Conservation (phyloP, 2,797 vertebrate genomes). For the Sebastes glaucus region DNA sequence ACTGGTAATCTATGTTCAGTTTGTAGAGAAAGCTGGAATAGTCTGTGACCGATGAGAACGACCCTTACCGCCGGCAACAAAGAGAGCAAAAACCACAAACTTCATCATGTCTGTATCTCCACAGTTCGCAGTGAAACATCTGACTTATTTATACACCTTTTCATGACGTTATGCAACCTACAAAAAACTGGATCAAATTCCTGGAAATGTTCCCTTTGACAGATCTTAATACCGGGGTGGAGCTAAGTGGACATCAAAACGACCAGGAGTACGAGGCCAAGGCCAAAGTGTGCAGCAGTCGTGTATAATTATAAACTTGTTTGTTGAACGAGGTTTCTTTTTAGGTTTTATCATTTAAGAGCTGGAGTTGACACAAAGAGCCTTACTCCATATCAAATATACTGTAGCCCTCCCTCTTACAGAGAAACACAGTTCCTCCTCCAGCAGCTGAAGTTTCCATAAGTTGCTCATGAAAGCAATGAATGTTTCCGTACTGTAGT, state of each 20-base stretch:
- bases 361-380: background rate
- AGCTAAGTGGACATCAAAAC: too few species aligned
- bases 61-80: conserved; percentile 78
- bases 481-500: background rate
- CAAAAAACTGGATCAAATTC: conserved; percentile 7
- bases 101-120: conserved; percentile 74
- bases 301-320: background rate
- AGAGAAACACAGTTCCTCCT: background rate
- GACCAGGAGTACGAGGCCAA: conserved; percentile 14
- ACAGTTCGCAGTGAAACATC: background rate
- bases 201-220: conserved; percentile 31
- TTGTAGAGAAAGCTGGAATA: background rate
- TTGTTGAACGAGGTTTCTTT: background rate
- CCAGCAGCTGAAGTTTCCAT: background rate
- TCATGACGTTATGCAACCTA: conserved; percentile 39
- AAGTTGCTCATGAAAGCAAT: background rate
- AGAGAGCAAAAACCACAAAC: conserved; percentile 78
- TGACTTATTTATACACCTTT: conserved; percentile 54
- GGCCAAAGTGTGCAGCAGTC: background rate
- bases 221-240: conserved; percentile 37
- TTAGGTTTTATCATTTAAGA: background rate
- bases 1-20: background rate
- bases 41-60: background rate
- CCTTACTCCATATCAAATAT: background rate
- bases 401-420: background rate